Conservation (phyloP, 2,888 invertebrate species). For the Drosophila putrida region DNA sequence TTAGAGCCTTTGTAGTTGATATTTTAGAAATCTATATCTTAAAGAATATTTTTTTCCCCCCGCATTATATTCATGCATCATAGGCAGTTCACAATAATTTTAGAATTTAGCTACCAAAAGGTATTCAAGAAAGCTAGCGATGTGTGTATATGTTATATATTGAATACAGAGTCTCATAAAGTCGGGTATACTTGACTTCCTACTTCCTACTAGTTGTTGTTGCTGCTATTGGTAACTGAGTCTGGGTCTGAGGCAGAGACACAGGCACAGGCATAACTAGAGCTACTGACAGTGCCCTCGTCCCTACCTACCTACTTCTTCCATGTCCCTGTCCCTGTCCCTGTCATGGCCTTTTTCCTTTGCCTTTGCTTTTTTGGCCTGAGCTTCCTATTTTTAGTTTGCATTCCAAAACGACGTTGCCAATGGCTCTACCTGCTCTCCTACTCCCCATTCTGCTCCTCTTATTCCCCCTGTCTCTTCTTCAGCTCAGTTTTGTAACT, state of each 20-base stretch:
- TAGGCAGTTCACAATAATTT: no score
- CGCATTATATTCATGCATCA: no score
- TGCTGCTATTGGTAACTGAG: slow-evolving; percentile 20
- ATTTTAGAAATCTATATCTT: no score
- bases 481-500: slow-evolving; percentile 73
- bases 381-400: slow-evolving; percentile 81
- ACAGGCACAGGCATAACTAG: slow-evolving; percentile 70
- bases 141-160: no score
- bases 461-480: background rate
- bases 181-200: no score
- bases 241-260: slow-evolving; percentile 11
- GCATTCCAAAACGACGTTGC: slow-evolving; percentile 77
- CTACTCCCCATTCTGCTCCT: background rate
- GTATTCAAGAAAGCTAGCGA: no score
- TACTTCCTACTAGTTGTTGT: background rate
- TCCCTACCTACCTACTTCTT: slow-evolving; percentile 2
- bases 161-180: no score
- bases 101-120: no score
- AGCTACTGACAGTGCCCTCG: slow-evolving; percentile 38
- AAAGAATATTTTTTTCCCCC: no score
- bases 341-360: slow-evolving; percentile 1
- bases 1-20: no score
- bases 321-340: background rate
- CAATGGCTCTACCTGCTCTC: slow-evolving; percentile 44
- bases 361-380: slow-evolving; percentile 53